These are phyloP conservation scores for Crematogaster levior DNA, from an alignment of 2,888 invertebrate genomes.

Conservation along the genomic window DNA sequence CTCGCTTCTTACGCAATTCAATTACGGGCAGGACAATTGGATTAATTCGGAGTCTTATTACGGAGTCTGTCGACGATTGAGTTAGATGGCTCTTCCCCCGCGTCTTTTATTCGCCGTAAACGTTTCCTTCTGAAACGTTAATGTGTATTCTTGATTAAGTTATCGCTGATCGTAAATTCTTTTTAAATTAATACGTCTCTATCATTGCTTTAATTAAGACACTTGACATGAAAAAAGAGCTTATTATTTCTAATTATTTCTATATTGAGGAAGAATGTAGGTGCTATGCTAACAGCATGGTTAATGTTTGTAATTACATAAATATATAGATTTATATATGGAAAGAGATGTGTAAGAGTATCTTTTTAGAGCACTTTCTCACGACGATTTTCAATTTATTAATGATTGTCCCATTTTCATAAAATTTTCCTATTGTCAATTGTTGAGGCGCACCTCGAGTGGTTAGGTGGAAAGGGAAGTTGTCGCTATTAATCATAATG, in stretches of 20 bases:
- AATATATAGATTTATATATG: not conserved
- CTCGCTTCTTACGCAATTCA: slow-evolving; percentile 70
- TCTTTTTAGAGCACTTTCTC: not conserved
- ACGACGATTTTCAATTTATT: not conserved
- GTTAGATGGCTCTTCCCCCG: slow-evolving; percentile 62
- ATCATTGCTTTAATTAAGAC: slow-evolving; percentile 18
- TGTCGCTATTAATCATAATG: slow-evolving; percentile 53
- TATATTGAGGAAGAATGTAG: not conserved
- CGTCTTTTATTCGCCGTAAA: slow-evolving; percentile 41
- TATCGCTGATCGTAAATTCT: not conserved
- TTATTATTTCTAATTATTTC: not conserved
- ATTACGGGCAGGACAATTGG: slow-evolving; percentile 70
- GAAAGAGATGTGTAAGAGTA: not conserved
- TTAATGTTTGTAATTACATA: not conserved
- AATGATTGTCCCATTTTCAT: not conserved
- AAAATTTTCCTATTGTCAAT: slow-evolving; percentile 37
- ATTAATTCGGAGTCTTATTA: slow-evolving; percentile 71
- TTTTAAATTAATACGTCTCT: slow-evolving; percentile 3
- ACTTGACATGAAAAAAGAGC: not conserved
- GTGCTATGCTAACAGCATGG: not conserved
- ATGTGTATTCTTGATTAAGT: slow-evolving; percentile 13
- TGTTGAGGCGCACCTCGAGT: slow-evolving; percentile 20
- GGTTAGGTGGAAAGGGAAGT: slow-evolving; percentile 12
- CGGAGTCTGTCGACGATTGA: slow-evolving; percentile 66
- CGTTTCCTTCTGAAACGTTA: not conserved